These are phyloP conservation scores for Nerophis lumbriciformis DNA, from an alignment of 2,113 vertebrate genomes.

Conservation along the genomic window DNA sequence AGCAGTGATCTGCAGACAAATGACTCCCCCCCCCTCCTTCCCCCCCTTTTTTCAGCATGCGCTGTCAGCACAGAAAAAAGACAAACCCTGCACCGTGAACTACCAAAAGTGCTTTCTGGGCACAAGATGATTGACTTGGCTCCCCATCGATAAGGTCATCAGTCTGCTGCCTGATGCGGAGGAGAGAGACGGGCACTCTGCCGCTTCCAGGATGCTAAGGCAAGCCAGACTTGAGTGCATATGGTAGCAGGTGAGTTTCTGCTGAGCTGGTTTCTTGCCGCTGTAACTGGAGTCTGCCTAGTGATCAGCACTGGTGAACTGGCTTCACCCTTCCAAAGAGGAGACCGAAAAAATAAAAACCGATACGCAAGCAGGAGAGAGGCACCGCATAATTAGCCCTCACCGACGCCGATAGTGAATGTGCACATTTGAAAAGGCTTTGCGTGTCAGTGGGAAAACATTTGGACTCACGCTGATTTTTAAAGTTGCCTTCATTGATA, in stretches of 20 bases:
- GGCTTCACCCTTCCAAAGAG: conserved; percentile 35
- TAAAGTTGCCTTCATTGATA: background rate
- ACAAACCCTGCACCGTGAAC: conserved; percentile 8
- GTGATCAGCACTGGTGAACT: conserved; percentile 65
- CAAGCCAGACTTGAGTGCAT: conserved; percentile 40
- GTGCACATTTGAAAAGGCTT: conserved; percentile 31
- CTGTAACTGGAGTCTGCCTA: conserved; percentile 66
- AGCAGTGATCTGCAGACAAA: conserved; percentile 33
- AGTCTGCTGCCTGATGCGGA: conserved; percentile 53
- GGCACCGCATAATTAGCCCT: conserved; percentile 48
- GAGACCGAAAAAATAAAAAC: background rate
- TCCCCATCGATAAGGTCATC: conserved; percentile 71
- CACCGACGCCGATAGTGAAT: conserved; percentile 36
- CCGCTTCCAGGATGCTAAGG: conserved; percentile 43
- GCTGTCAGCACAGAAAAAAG: conserved; percentile 17
- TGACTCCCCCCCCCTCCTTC: background rate
- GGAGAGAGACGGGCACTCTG: conserved; percentile 44
- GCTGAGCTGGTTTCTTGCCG: conserved; percentile 65
- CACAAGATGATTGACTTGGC: conserved; percentile 60
- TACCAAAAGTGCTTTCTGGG: conserved; percentile 24
- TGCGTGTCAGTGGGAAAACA: conserved; percentile 24
- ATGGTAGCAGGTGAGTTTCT: conserved; percentile 64
- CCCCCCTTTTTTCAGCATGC: conserved; percentile 19
- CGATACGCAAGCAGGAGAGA: conserved; percentile 29
- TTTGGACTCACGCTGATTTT: conserved; percentile 8